Conservation (phyloP, 2,797 vertebrate genomes). For the Sphenodon punctatus region DNA sequence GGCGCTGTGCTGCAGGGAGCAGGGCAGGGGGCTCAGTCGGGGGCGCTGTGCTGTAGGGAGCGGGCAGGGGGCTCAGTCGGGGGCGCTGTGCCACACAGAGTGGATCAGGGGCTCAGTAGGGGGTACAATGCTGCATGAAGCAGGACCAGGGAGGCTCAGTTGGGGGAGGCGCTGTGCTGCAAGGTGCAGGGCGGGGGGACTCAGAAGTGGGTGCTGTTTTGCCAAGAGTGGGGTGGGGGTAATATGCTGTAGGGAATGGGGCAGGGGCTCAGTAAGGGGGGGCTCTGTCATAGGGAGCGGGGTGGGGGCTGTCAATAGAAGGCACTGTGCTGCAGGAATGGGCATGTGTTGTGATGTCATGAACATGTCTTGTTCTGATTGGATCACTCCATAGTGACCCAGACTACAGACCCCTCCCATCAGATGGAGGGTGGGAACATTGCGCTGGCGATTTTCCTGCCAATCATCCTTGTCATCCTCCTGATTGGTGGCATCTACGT, state of each 20-base stretch:
- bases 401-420: slow-evolving; percentile 88
- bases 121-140: slow-evolving; percentile 40
- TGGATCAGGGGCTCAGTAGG: too few species aligned
- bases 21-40: too few species aligned
- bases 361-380: background rate
- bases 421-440: slow-evolving; percentile 92
- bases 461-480: slow-evolving; percentile 90
- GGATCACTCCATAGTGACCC: slow-evolving; percentile 78
- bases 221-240: slow-evolving; percentile 40
- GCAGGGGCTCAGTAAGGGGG: too few species aligned
- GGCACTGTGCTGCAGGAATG: too few species aligned
- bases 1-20: too few species aligned
- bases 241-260: background rate
- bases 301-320: background rate
- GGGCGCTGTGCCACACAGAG: too few species aligned
- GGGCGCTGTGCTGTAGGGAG: too few species aligned
- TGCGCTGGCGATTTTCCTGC: slow-evolving; percentile 90
- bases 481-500: slow-evolving; percentile 92
- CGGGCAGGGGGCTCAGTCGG: too few species aligned
- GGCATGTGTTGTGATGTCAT: background rate
- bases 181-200: slow-evolving; percentile 25
- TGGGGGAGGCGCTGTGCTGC: background rate
- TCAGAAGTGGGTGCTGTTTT: slow-evolving; percentile 26
- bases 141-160: slow-evolving; percentile 50
- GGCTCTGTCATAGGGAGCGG: slow-evolving; percentile 35